Evolutionary conservation across 2,888 invertebrate species (phyloP), one percentile per base, ranked within the genome.

Genomic region (Endotricha flammealis): DNA sequence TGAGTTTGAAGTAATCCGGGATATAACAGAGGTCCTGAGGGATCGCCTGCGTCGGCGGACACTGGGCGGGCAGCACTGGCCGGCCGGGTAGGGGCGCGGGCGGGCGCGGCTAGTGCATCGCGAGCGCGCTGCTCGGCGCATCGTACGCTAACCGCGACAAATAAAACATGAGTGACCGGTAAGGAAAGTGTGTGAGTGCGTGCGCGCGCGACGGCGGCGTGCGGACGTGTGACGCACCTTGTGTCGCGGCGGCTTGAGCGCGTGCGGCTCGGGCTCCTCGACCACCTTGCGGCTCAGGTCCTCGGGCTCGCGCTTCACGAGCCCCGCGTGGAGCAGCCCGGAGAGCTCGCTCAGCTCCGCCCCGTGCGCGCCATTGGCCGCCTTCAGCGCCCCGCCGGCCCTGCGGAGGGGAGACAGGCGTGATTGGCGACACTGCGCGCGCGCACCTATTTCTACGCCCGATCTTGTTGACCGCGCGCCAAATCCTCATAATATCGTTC

Each of bases 251-350:
- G 87, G 80, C 89, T 88, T 73, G 89, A 88, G 72, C 90, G 89
- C 80, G 87, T 88, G 85, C 81, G 81, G 72, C 73, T 79, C 76
- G 64, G 90, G 89, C 76, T 88, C 88, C 73, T 88, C 89, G 74
- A 88, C 88, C 77, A 89, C 82, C 86, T 91, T 91, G 75, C 91
- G 89, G 88, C 93, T 93, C 56, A 93, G 88, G 77, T 94, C 94
- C 87, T 93, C 93, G 63, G 93, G 93, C 81, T 93, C 94, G 73
- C 93, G 90, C 86, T 93, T 93, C 75, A 93, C 92, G 71, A 90
- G 89, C 68, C 90, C 90, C 72, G 90, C 88, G 79, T 89, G 89
- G 53, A 90, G 88, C 79, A 90, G 88, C 55, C 87, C 86, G 72
- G 85, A 87, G 70, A 85, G 88, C 68, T 87, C 88, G 77, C 75